Conservation (phyloP, 2,888 invertebrate species). For the Drosophila multiciliata region DNA sequence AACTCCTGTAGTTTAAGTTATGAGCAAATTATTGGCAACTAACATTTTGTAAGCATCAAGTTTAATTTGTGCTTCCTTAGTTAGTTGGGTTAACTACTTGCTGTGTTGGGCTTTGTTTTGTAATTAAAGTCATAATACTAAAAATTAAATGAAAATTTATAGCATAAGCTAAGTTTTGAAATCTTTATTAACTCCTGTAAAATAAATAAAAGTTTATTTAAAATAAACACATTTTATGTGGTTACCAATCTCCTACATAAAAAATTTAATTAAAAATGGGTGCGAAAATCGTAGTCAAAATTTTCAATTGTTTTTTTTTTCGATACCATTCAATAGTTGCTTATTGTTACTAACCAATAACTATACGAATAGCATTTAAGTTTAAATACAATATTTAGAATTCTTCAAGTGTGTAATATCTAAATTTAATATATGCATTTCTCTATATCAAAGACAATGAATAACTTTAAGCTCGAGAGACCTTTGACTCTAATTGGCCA, state of each 20-base stretch:
- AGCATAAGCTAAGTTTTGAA: neutral
- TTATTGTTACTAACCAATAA: neutral
- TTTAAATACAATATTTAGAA: neutral
- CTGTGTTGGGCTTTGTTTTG: neutral
- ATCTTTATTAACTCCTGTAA: neutral
- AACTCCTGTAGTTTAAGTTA: conserved; percentile 41
- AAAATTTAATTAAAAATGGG: neutral
- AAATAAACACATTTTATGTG: neutral
- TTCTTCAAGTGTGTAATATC: conserved; percentile 5
- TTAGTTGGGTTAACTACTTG: neutral
- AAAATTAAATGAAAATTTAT: neutral
- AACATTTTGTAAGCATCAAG: conserved; percentile 8
- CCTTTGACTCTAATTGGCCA: conserved; percentile 14
- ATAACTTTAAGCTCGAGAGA: conserved; percentile 5
- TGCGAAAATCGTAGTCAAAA: neutral
- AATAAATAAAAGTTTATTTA: neutral
- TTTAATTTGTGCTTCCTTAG: conserved; percentile 6
- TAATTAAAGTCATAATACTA: neutral
- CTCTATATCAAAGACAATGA: conserved; percentile 7
- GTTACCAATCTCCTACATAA: neutral
- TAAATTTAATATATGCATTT: neutral
- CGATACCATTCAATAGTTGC: neutral
- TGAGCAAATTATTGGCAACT: conserved; percentile 30
- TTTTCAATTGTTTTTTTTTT: neutral
- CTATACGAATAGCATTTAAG: neutral